Percentiles rank a stretch among this genome's conserved stretches.
These are phyloP conservation scores for Taenaris catops DNA, from an alignment of 2,888 invertebrate genomes.

Conservation along the genomic window DNA sequence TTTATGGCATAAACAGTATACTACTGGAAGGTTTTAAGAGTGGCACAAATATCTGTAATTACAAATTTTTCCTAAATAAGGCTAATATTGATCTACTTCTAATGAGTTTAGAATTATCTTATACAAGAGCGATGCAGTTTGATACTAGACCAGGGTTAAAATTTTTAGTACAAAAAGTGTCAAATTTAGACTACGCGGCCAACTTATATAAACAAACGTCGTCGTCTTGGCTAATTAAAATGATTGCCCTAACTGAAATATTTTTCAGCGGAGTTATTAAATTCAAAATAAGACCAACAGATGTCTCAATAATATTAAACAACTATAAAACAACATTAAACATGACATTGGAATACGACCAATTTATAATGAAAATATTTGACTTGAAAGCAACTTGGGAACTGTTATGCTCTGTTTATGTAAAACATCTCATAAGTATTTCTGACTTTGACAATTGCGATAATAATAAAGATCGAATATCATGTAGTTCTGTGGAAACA, in stretches of 20 bases:
- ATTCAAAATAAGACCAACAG: constrained; percentile 81
- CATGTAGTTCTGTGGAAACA: constrained; percentile 58
- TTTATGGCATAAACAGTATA: constrained; percentile 82
- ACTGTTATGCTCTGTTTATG: constrained; percentile 77
- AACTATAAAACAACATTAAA: constrained; percentile 77
- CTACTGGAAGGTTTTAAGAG: constrained; percentile 73
- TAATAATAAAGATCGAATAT: constrained; percentile 47
- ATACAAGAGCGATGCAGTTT: constrained; percentile 90
- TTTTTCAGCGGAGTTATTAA: constrained; percentile 86
- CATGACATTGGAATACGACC: constrained; percentile 74
- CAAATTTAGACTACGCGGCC: constrained; percentile 90
- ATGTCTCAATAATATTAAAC: constrained; percentile 82
- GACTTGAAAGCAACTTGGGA: constrained; percentile 82
- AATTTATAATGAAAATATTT: constrained; percentile 80
- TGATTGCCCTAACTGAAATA: constrained; percentile 91
- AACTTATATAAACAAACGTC: constrained; percentile 96
- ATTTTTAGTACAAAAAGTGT: constrained; percentile 96
- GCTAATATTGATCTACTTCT: constrained; percentile 85
- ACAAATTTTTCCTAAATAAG: constrained; percentile 74
- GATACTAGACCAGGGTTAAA: constrained; percentile 95
- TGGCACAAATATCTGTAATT: constrained; percentile 59
- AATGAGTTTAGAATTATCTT: constrained; percentile 90
- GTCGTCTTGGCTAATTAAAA: constrained; percentile 94
- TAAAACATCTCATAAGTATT: constrained; percentile 63
- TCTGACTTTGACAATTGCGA: constrained; percentile 62